Evolutionary conservation across 1,140 invertebrate genomes (phyloP), one percentile per base, ranked within the genome.

Genomic region (Drosophila busckii): DNA sequence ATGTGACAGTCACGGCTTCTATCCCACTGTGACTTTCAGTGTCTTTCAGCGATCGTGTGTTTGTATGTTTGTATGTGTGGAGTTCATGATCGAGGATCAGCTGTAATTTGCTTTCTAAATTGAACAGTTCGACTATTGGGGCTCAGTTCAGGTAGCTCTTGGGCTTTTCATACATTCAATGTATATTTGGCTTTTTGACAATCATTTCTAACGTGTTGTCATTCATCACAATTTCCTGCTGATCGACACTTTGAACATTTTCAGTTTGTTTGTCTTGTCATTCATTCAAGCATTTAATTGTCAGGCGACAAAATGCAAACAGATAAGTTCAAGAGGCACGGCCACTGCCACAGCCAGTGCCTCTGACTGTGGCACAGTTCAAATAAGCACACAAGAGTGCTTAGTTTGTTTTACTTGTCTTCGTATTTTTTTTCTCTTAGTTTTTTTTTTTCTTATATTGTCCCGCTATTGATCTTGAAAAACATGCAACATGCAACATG

Each of bases 251-350:
- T 71, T 68, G 64, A 61, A 68, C 13, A 38, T 54, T 28, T 31
- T 41, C 34, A 42, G 63, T 52, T 70, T 69, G 67, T 70, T 63
- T 70, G 69, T 63, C 65, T 60, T 73, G 70, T 70, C 70, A 75
- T 73, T 73, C 70, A 73, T 49, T 73, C 59, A 69, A 73, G 58
- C 70, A 75, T 73, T 73, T 73, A 75, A 73, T 73, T 73, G 70
- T 73, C 70, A 75, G 71, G 70, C 70, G 70, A 73, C 70, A 73
- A 73, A 73, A 75, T 75, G 70, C 70, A 73, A 73, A 73, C 58
- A 61, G 50, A 61, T 61, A 61, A 61, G 58, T 61, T 55, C 58
- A 61, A 61, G 50, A 54, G 48, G 58, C 58, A n/a, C n/a, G n/a
- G n/a, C n/a, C n/a, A n/a, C n/a, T n/a, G n/a, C n/a, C n/a, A n/a